A percentile compares a stretch with the other conserved stretches of the same genome.
These are phyloP conservation scores for Sthenelais limicola DNA, from an alignment of 2,888 invertebrate species.

Conservation along the genomic window DNA sequence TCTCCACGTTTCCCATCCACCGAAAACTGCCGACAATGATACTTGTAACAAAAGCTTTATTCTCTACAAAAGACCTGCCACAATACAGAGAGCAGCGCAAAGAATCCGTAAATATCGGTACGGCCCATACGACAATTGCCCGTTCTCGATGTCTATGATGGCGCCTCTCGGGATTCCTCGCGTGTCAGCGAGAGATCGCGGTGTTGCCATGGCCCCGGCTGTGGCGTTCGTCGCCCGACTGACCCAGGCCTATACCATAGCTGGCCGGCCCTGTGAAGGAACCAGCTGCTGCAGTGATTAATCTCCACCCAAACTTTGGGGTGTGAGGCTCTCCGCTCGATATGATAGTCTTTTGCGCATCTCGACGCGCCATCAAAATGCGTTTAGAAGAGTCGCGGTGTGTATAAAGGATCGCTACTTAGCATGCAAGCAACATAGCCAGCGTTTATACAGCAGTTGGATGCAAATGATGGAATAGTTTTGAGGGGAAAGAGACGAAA, in stretches of 20 bases:
- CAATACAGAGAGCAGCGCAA: no score
- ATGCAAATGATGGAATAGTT: no score
- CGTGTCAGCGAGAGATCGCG: constrained; percentile 37
- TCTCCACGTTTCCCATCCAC: constrained; percentile 2
- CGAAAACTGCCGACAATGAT: constrained; percentile 9
- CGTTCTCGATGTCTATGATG: no score
- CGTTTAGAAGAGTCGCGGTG: not conserved
- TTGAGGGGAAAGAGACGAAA: not conserved
- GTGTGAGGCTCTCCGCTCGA: constrained; percentile 26
- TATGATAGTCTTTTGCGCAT: constrained; percentile 32
- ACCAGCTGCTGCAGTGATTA: constrained; percentile 21
- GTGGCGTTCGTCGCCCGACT: constrained; percentile 17
- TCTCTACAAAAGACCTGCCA: no score
- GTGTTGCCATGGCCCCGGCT: constrained; percentile 18
- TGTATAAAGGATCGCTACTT: not conserved
- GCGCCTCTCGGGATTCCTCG: constrained; percentile 9
- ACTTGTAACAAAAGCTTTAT: not conserved
- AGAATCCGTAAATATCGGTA: no score
- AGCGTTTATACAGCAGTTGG: no score
- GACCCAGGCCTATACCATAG: constrained; percentile 22
- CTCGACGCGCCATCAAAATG: not conserved
- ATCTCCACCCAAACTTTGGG: constrained; percentile 28
- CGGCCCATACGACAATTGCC: no score
- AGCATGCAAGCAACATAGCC: constrained; percentile 2
- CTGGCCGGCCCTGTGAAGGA: constrained; percentile 23